Percentiles rank a stretch among this genome's conserved stretches.
phyloP scores from a whole-genome alignment of 2,888 invertebrate species.

The Seira ritae region DNA sequence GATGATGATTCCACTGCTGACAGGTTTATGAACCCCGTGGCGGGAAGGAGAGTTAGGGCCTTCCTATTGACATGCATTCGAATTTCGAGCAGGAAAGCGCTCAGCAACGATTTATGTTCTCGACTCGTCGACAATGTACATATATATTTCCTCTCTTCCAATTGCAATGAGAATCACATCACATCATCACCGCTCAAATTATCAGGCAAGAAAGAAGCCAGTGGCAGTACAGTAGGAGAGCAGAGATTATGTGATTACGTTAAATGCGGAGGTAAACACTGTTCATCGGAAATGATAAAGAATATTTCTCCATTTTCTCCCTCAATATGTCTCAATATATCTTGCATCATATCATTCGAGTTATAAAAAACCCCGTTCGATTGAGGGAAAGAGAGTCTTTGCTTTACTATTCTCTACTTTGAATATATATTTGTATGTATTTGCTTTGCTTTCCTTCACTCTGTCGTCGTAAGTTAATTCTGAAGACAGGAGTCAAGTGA shows the following conservation, averaged over 20 bases:
- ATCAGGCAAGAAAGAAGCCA: too few species aligned
- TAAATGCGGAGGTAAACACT: slow-evolving; percentile 8
- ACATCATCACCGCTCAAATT: too few species aligned
- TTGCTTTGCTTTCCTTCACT: neutral
- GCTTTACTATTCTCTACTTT: slow-evolving; percentile 1
- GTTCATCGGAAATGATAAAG: slow-evolving; percentile 71
- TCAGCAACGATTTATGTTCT: too few species aligned
- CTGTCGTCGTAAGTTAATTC: neutral
- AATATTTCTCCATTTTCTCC: slow-evolving; percentile 73
- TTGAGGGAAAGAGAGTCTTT: slow-evolving; percentile 6
- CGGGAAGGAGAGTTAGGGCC: slow-evolving; percentile 17
- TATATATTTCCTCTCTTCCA: too few species aligned
- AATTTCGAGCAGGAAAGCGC: too few species aligned
- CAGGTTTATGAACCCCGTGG: slow-evolving; percentile 57
- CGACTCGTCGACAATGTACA: too few species aligned
- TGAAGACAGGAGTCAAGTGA: slow-evolving; percentile 2
- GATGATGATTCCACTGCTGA: slow-evolving; percentile 62
- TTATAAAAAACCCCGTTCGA: neutral
- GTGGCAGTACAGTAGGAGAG: too few species aligned
- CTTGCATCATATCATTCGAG: slow-evolving; percentile 43
- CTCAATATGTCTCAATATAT: slow-evolving; percentile 62
- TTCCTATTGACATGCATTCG: too few species aligned
- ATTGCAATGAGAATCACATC: too few species aligned
- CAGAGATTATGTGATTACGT: neutral
- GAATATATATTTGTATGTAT: neutral